A percentile compares a stretch with the other conserved stretches of the same genome.
Conservation (phyloP, 2,797 vertebrate genomes). For the Takifugu rubripes region DNA sequence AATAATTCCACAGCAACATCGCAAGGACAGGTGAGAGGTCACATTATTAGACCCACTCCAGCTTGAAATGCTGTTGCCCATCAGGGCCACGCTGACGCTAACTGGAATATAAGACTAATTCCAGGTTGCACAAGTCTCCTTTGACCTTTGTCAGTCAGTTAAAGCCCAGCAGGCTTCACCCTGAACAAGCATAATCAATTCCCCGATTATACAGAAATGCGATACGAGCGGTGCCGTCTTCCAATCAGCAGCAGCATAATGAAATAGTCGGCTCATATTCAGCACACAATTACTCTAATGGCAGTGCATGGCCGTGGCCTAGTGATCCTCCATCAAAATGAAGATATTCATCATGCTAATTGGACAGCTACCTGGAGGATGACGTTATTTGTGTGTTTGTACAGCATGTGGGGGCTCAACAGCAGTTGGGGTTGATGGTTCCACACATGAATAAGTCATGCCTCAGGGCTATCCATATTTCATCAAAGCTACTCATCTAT, state of each 20-base stretch:
- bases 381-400: slow-evolving; percentile 47
- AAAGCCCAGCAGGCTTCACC: slow-evolving; percentile 21
- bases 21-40: slow-evolving; percentile 6
- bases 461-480: slow-evolving; percentile 68
- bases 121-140: slow-evolving; percentile 11
- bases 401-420: slow-evolving; percentile 3
- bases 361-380: slow-evolving; percentile 28
- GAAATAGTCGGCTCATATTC: slow-evolving; percentile 31
- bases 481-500: slow-evolving; percentile 69
- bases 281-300: slow-evolving; percentile 51
- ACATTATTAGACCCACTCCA: slow-evolving; percentile 11
- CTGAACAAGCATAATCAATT: slow-evolving; percentile 26
- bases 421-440: slow-evolving; percentile 47
- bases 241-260: slow-evolving; percentile 23
- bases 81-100: slow-evolving; percentile 8
- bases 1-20: no score
- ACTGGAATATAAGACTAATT: slow-evolving; percentile 12
- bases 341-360: slow-evolving; percentile 57
- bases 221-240: slow-evolving; percentile 13
- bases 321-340: slow-evolving; percentile 50
- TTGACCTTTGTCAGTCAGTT: slow-evolving; percentile 16
- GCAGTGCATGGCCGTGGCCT: slow-evolving; percentile 24
- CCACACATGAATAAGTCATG: slow-evolving; percentile 68
- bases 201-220: slow-evolving; percentile 26
- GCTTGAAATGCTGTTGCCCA: slow-evolving; percentile 13